Evolutionary conservation across 2,113 vertebrate genomes (phyloP).

Genomic region (human (Homo sapiens)): GRCh38 chr4:153638001-153638500

Average conservation of each 20-base stretch:
- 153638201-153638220: neutral
- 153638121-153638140: neutral
- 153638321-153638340: neutral
- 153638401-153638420: neutral
- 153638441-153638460: neutral
- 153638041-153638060: neutral
- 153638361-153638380: neutral
- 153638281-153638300: neutral
- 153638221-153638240: neutral
- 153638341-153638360: neutral
- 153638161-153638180: neutral
- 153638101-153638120: neutral
- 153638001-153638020: neutral
- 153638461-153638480: neutral
- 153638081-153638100: neutral
- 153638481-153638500: neutral
- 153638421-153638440: neutral
- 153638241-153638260: neutral
- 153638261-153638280: neutral
- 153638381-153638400: neutral
- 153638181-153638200: neutral
- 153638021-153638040: neutral
- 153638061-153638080: neutral
- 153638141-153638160: rapidly evolving
- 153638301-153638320: neutral